These are phyloP conservation scores for Ochotona curzoniae DNA, from an alignment of 2,113 vertebrate species.

Conservation along the genomic window DNA sequence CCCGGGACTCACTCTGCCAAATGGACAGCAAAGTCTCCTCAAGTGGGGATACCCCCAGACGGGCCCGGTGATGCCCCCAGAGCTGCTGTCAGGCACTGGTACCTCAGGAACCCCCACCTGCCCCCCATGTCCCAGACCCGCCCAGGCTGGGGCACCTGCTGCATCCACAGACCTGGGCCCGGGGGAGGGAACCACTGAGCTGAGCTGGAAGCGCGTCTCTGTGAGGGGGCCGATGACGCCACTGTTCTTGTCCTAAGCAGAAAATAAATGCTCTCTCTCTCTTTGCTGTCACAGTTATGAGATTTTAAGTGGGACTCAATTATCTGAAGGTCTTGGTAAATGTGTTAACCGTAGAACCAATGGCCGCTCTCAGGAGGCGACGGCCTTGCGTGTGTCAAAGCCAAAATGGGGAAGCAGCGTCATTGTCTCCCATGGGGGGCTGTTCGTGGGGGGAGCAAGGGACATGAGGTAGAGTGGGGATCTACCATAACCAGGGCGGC, in stretches of 20 bases:
- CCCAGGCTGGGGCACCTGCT: too few relatives aligned
- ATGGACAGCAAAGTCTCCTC: background rate
- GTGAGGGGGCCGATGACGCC: too few relatives aligned
- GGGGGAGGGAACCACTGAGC: background rate
- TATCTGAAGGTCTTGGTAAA: background rate
- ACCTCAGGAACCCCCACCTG: accelerated
- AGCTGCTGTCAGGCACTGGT: too few relatives aligned
- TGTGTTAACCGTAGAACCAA: background rate
- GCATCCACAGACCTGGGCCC: accelerated
- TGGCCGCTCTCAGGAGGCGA: accelerated
- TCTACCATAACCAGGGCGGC: too few relatives aligned
- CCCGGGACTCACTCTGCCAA: background rate
- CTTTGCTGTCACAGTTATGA: background rate
- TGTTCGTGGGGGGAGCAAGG: too few relatives aligned
- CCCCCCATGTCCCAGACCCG: too few relatives aligned
- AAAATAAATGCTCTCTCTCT: background rate
- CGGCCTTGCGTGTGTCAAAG: background rate
- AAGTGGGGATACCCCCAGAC: too few relatives aligned
- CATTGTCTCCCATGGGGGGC: too few relatives aligned
- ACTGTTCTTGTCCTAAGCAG: background rate
- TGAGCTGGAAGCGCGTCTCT: accelerated
- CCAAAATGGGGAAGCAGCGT: background rate
- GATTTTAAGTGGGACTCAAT: background rate
- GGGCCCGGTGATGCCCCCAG: too few relatives aligned
- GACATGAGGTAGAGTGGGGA: too few relatives aligned